Conservation (phyloP, 2,797 vertebrate genomes). For the Lerista edwardsae region DNA sequence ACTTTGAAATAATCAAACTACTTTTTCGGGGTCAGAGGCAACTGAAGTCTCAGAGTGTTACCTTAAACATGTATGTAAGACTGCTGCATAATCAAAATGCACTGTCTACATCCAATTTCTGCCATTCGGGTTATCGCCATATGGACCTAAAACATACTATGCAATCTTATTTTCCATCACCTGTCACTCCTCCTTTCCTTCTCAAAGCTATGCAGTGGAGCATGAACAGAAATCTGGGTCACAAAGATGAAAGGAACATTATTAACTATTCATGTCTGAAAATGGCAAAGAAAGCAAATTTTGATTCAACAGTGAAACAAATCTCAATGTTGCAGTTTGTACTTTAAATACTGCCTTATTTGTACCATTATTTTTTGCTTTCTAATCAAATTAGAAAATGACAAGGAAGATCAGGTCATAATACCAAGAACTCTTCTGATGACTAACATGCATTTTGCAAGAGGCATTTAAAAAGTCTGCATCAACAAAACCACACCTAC, state of each 20-base stretch:
- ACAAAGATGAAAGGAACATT: background rate
- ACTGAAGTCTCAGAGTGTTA: background rate
- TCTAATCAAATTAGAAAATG: background rate
- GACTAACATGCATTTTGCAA: background rate
- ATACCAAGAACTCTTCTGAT: fast-evolving
- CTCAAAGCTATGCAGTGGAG: slow-evolving; percentile 1
- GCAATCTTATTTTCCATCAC: background rate
- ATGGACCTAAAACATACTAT: background rate
- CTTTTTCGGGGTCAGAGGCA: background rate
- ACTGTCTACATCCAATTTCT: background rate
- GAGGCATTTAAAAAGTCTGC: background rate
- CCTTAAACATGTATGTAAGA: background rate
- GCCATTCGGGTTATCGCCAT: background rate
- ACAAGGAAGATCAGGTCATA: fast-evolving
- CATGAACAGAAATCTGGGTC: slow-evolving; percentile 28
- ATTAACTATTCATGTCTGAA: slow-evolving; percentile 22
- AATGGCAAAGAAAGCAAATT: background rate
- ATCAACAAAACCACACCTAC: background rate
- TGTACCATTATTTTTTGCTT: background rate
- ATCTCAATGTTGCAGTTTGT: slow-evolving; percentile 28
- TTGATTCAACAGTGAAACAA: slow-evolving; percentile 29
- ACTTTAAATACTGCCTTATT: background rate
- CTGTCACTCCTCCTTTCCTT: background rate
- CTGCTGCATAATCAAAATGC: background rate
- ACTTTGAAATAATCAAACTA: background rate